These are phyloP conservation scores for Alcedo quadribrachys DNA, from an alignment of 2,797 vertebrate species.

Conservation along the genomic window DNA sequence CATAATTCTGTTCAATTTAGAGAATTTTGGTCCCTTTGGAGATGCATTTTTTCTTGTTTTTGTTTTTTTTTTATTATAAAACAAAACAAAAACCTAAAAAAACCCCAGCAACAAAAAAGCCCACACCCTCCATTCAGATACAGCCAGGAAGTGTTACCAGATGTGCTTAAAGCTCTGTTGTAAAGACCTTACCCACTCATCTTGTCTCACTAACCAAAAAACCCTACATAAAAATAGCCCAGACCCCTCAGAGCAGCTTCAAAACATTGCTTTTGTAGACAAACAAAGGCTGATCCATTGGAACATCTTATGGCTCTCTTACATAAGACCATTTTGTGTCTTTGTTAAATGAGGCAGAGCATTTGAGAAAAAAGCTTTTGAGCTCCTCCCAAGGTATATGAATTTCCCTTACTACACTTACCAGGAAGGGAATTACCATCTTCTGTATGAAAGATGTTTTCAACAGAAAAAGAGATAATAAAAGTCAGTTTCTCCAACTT, in stretches of 20 bases:
- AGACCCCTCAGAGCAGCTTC: background rate
- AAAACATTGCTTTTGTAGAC: background rate
- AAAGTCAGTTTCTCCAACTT: background rate
- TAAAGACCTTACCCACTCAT: background rate
- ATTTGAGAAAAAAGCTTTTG: background rate
- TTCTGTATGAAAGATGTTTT: background rate
- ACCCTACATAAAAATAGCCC: background rate
- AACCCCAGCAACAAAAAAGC: background rate
- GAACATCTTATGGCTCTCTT: background rate
- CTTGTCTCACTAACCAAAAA: background rate
- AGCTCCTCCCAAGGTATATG: background rate
- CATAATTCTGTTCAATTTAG: background rate
- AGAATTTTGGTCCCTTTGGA: background rate
- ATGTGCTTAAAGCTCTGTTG: background rate
- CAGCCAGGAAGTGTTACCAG: background rate
- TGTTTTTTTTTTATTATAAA: too few relatives aligned
- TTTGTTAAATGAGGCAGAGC: fast-evolving
- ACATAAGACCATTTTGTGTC: background rate
- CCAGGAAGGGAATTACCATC: background rate
- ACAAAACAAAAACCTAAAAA: background rate
- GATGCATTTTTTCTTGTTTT: background rate
- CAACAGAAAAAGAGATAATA: background rate
- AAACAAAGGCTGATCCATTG: fast-evolving
- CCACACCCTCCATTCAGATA: background rate
- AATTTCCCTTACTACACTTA: background rate